These are phyloP conservation scores for Ptychadena robeensis DNA, from an alignment of 2,797 vertebrate genomes.

Conservation along the genomic window DNA sequence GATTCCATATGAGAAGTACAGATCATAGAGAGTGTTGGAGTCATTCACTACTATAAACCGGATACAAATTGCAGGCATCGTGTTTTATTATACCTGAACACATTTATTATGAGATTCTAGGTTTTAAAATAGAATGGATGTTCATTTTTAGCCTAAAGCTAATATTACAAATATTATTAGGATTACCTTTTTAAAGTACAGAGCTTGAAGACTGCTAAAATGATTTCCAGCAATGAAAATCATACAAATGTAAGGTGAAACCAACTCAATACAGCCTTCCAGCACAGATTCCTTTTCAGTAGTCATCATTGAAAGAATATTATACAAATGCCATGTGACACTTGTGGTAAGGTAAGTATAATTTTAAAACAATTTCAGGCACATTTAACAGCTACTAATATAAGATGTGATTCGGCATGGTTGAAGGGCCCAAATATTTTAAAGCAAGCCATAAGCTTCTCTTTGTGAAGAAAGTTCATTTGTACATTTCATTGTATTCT, in stretches of 20 bases:
- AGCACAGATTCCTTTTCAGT: neutral
- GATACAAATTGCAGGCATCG: neutral
- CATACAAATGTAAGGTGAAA: neutral
- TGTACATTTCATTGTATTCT: no score
- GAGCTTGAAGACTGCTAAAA: neutral
- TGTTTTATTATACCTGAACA: neutral
- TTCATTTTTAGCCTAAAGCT: neutral
- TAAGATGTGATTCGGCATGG: no score
- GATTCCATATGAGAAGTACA: neutral
- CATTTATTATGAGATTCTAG: neutral
- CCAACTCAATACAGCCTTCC: neutral
- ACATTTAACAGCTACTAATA: no score
- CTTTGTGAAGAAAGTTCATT: no score
- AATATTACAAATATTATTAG: neutral
- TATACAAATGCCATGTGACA: neutral
- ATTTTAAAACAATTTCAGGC: no score
- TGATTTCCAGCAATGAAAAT: constrained; percentile 26
- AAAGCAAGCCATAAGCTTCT: no score
- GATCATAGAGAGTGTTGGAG: neutral
- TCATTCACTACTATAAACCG: neutral
- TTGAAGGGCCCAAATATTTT: no score
- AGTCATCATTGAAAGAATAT: neutral
- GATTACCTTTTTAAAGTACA: constrained; percentile 3
- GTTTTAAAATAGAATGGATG: neutral
- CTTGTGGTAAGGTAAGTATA: no score